phyloP scores from a whole-genome alignment of 2,113 vertebrate species.

The Colaptes auratus region DNA sequence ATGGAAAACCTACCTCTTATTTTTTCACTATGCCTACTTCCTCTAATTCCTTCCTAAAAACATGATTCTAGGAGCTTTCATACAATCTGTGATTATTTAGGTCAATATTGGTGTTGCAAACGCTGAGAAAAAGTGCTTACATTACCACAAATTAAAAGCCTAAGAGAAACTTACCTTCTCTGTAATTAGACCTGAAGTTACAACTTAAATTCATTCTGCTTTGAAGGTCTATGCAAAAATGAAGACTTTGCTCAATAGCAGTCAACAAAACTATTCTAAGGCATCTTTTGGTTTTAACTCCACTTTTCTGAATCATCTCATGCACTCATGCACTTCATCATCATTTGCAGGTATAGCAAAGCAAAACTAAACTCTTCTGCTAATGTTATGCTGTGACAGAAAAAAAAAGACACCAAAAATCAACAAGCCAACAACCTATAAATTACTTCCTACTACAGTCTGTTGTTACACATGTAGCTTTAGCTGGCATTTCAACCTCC shows the following conservation, averaged over 20 bases:
- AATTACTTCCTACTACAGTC: not conserved
- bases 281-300: not conserved
- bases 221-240: not conserved
- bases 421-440: not conserved
- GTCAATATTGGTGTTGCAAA: not conserved
- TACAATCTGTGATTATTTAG: not conserved
- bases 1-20: not conserved
- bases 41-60: not conserved
- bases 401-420: not conserved
- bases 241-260: not conserved
- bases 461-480: not conserved
- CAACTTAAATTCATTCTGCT: not conserved
- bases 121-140: not conserved
- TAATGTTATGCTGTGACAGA: not conserved
- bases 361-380: not conserved
- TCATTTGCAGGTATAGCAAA: not conserved
- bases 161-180: not conserved
- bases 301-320: rapidly evolving
- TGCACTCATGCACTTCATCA: not conserved
- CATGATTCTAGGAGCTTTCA: not conserved
- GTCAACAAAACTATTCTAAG: not conserved
- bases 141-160: not conserved
- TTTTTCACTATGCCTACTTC: not conserved
- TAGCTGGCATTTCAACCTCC: not conserved
- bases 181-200: not conserved